Conservation (phyloP, 1,140 invertebrate genomes). For the Drosophila serrata region DNA sequence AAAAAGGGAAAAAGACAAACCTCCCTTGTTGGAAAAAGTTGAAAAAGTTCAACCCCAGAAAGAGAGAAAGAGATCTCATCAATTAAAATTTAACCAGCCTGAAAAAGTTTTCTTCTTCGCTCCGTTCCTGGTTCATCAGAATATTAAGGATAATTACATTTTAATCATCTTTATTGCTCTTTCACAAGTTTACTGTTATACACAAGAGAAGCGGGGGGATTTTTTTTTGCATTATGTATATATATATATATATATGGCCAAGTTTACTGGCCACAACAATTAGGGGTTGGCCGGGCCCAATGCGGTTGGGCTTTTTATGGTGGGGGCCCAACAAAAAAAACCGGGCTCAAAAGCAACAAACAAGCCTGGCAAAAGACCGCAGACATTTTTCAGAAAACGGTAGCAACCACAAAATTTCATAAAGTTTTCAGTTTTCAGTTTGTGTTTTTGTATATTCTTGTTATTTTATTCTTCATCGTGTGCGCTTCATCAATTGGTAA, state of each 20-base stretch:
- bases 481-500: conserved; percentile 82
- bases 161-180: conserved; percentile 85
- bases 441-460: conserved; percentile 15
- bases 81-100: conserved; percentile 72
- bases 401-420: conserved; percentile 83
- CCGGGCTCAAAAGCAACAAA: not conserved
- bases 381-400: conserved; percentile 76
- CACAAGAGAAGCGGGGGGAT: conserved; percentile 58
- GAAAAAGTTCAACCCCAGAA: conserved; percentile 75
- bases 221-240: conserved; percentile 61
- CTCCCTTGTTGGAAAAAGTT: conserved; percentile 52
- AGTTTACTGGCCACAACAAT: conserved; percentile 68
- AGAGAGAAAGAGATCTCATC: conserved; percentile 62
- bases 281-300: conserved; percentile 74
- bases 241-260: not conserved
- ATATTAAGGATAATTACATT: conserved; percentile 85
- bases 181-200: conserved; percentile 81
- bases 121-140: conserved; percentile 58
- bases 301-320: conserved; percentile 75
- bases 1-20: not conserved
- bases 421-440: conserved; percentile 59
- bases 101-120: conserved; percentile 30
- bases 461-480: conserved; percentile 22
- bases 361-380: conserved; percentile 31
- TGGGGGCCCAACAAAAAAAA: conserved; percentile 5